Conservation (phyloP, 2,888 invertebrate species). For the Pegoplata infirma region DNA sequence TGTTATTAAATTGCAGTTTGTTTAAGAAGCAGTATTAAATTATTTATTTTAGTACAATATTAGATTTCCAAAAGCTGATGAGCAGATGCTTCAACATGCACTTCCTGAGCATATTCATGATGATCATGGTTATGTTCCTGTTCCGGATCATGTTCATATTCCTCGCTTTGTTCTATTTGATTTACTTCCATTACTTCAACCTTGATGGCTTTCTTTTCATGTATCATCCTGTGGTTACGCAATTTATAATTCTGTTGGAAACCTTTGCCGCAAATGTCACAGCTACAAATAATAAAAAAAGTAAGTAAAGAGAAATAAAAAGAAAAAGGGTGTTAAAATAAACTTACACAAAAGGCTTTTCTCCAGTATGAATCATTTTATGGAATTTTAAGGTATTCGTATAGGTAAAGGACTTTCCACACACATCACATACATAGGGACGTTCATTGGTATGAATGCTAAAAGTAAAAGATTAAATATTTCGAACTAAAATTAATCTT, state of each 20-base stretch:
- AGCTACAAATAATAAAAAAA: conserved; percentile 59
- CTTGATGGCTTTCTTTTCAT: conserved; percentile 68
- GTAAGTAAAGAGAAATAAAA: background rate
- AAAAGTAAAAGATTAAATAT: conserved; percentile 3
- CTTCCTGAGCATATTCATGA: conserved; percentile 64
- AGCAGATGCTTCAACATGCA: conserved; percentile 61
- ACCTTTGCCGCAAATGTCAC: conserved; percentile 74
- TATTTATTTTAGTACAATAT: background rate
- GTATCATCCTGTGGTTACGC: conserved; percentile 71
- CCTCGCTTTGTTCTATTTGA: no score
- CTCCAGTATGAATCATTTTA: conserved; percentile 76
- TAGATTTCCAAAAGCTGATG: conserved; percentile 66
- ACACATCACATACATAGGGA: conserved; percentile 75
- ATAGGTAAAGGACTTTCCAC: conserved; percentile 76
- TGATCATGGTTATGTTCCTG: conserved; percentile 16
- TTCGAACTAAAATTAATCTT: background rate
- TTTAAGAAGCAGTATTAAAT: conserved; percentile 20
- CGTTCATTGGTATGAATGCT: conserved; percentile 76
- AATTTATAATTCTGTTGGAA: conserved; percentile 73
- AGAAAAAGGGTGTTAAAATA: background rate
- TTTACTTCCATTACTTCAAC: conserved; percentile 53
- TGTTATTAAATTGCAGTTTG: conserved; percentile 28
- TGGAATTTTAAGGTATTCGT: conserved; percentile 76
- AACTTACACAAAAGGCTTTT: conserved; percentile 75
- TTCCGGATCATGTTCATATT: background rate